phyloP scores from a whole-genome alignment of 2,797 vertebrate species.

The Poecilia gillii region DNA sequence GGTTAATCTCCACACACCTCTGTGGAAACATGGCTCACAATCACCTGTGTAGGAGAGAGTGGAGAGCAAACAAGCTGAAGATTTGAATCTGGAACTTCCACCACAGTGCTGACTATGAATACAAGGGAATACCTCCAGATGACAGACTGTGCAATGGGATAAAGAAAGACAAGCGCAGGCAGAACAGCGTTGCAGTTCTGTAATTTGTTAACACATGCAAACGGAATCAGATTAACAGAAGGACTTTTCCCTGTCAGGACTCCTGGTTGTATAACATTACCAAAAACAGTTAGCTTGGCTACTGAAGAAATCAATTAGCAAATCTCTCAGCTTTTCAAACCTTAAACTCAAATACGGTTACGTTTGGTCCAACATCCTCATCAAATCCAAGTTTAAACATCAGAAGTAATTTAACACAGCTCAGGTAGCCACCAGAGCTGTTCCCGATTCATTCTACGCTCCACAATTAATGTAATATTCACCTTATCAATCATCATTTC shows the following conservation, averaged over 20 bases:
- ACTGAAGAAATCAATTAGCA: not conserved
- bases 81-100: constrained; percentile 1
- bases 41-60: not conserved
- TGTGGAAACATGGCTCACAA: not conserved
- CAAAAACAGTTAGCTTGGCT: not conserved
- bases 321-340: not conserved
- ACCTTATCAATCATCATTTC: not conserved
- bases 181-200: not conserved
- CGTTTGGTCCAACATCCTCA: not conserved
- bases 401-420: not conserved
- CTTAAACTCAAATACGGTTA: not conserved
- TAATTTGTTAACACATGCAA: not conserved
- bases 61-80: not conserved
- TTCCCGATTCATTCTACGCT: not conserved
- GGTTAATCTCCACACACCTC: not conserved
- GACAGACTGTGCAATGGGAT: not conserved
- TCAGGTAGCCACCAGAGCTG: not conserved
- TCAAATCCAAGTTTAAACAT: not conserved
- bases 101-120: not conserved
- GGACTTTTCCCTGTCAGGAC: not conserved
- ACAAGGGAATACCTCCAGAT: constrained; percentile 6
- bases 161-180: constrained; percentile 2
- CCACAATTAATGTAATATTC: not conserved
- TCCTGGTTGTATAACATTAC: not conserved
- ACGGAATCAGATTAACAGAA: constrained; percentile 1